Evolutionary conservation across 2,888 invertebrate genomes (phyloP).

Genomic region (Pterostichus niger): DNA sequence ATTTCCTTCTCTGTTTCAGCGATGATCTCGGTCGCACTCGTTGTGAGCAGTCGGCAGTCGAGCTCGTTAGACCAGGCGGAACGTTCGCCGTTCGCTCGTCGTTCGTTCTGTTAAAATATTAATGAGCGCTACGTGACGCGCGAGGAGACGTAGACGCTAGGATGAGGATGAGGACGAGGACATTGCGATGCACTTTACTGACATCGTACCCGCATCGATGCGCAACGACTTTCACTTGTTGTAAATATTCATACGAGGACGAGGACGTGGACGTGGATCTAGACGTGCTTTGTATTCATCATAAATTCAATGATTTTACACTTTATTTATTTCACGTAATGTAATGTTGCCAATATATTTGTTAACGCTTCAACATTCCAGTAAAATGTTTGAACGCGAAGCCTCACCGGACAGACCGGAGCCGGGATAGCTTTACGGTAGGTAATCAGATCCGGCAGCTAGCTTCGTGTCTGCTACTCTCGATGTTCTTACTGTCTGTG

Average conservation of each 20-base stretch:
- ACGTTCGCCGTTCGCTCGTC: slow-evolving; percentile 25
- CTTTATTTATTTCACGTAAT: too few species aligned
- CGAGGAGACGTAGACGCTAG: background rate
- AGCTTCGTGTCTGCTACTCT: too few species aligned
- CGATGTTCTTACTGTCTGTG: too few species aligned
- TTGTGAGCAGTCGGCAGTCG: slow-evolving; percentile 12
- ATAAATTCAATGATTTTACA: too few species aligned
- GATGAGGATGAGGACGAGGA: background rate
- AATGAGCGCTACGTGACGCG: slow-evolving; percentile 36
- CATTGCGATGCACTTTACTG: slow-evolving; percentile 19
- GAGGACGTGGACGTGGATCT: too few species aligned
- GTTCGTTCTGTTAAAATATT: slow-evolving; percentile 47
- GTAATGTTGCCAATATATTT: too few species aligned
- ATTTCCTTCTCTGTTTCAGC: slow-evolving; percentile 1
- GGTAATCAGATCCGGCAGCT: too few species aligned
- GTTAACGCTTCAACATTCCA: too few species aligned
- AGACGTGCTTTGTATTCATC: too few species aligned
- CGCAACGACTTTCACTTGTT: background rate
- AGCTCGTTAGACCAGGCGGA: slow-evolving; percentile 11
- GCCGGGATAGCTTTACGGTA: too few species aligned
- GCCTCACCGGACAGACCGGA: too few species aligned
- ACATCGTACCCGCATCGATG: background rate
- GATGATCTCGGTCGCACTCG: background rate
- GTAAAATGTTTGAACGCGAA: too few species aligned
- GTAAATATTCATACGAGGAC: background rate